Conservation (phyloP, 2,113 vertebrate species). For the Connochaetes taurinus region DNA sequence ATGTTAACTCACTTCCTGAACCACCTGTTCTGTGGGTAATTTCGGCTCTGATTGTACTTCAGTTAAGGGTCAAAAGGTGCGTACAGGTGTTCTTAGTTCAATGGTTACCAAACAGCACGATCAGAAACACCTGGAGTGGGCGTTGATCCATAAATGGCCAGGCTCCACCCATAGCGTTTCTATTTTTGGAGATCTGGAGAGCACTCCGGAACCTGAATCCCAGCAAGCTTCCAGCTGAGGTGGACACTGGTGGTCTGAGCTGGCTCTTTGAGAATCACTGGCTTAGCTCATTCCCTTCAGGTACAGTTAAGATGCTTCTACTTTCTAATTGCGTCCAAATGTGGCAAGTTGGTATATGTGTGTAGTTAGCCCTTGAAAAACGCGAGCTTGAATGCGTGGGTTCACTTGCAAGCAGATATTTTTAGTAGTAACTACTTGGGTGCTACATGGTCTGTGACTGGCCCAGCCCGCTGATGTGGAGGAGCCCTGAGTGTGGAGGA, state of each 20-base stretch:
- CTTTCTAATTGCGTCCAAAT: not conserved
- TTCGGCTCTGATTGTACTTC: not conserved
- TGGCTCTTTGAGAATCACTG: not conserved
- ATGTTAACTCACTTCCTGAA: not conserved
- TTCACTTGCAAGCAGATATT: not conserved
- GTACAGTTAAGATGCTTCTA: not conserved
- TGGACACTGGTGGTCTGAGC: not conserved
- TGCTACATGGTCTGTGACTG: not conserved
- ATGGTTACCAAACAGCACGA: not conserved
- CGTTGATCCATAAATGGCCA: not conserved
- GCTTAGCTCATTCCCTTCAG: not conserved
- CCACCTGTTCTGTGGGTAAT: not conserved
- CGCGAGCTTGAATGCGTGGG: not conserved
- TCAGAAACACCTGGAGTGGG: not conserved
- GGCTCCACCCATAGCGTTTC: not conserved
- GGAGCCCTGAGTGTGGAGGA: not conserved
- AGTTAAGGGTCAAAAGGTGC: not conserved
- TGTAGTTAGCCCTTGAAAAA: not conserved
- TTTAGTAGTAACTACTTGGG: not conserved
- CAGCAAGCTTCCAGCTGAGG: not conserved
- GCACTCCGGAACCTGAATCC: not conserved
- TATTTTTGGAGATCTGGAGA: fast-evolving
- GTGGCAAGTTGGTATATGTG: not conserved
- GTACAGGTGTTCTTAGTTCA: not conserved
- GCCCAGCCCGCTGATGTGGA: not conserved